Evolutionary conservation across 2,888 invertebrate genomes (phyloP), one percentile per base, ranked within the genome.

Genomic region (Lycaena phlaeas): DNA sequence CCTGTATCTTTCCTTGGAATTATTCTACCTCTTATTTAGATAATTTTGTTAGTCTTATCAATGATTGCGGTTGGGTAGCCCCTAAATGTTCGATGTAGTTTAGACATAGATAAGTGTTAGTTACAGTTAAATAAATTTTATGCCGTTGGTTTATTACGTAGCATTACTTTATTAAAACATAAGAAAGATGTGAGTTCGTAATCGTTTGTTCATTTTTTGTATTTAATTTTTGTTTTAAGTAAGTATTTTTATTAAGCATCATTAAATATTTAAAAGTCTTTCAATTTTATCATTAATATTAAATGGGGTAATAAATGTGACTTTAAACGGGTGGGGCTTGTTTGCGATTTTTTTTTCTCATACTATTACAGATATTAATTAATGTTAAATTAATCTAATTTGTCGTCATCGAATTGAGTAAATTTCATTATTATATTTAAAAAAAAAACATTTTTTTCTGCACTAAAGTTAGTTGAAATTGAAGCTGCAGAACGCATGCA

Each of bases 281-380:
- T 56, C 61, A 57, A 64, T 54, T 62, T 63, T 59, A 65, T 64
- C 49, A 43, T 59, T 60, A 66, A 58, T 58, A 53, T 51, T 50
- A 70, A 74, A 60, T 62, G 48, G 53, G 68, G 62, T 84, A 82
- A 82, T 81, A 78, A 81, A 78, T 84, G 82, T 84, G 81, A 84
- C 84, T 82, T 64, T 78, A 66, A 60, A 57, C 64, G 43, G 39
- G 6, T 63, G 42, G 39, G 6, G 22, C 41, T 54, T 51, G 45
- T 43, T 44, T 48, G 25, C 38, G 42, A 40, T 29, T 41, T 30
- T 30, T 36, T 14, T 26, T 26, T 14, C 12, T 37, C 7, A n/a
- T 27, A 18, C 14, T n/a, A n/a, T n/a, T n/a, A n/a, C n/a, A n/a
- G n/a, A n/a, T n/a, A n/a, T n/a, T n/a, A n/a, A n/a, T n/a, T n/a